Percentiles rank a stretch among this genome's conserved stretches.
These are phyloP conservation scores for Pseudorhombus dupliciocellatus DNA, from an alignment of 2,113 vertebrate species.

Conservation along the genomic window DNA sequence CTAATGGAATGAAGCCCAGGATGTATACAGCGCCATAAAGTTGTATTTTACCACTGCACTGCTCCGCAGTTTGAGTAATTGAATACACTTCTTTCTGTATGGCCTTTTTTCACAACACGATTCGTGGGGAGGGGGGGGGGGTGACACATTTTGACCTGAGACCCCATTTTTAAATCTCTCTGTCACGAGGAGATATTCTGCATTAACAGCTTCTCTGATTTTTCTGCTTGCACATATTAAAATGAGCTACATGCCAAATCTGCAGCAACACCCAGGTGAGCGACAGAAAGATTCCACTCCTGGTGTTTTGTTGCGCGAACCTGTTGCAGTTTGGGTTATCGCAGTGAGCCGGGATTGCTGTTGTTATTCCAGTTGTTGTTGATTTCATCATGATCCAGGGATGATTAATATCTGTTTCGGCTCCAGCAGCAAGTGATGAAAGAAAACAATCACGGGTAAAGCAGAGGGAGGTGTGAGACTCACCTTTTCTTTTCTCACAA, in stretches of 20 bases:
- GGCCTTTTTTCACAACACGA: constrained; percentile 14
- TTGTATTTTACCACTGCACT: not conserved
- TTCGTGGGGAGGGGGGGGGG: not conserved
- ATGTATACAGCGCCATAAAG: not conserved
- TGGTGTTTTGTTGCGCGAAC: not conserved
- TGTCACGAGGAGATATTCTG: constrained; percentile 25
- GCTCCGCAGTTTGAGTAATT: not conserved
- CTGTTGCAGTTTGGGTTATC: constrained; percentile 8
- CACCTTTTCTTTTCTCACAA: constrained; percentile 42
- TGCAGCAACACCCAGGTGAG: constrained; percentile 13
- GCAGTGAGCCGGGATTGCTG: constrained; percentile 29
- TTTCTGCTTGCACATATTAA: constrained; percentile 30
- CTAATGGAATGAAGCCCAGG: not conserved
- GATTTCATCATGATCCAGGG: constrained; percentile 1
- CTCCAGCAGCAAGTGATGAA: not conserved
- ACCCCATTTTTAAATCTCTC: constrained; percentile 37
- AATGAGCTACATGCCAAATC: constrained; percentile 50
- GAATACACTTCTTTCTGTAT: not conserved
- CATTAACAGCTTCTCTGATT: constrained; percentile 39
- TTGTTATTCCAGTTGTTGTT: constrained; percentile 7
- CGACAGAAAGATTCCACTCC: constrained; percentile 21
- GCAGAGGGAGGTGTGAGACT: not conserved
- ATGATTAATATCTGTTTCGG: constrained; percentile 21
- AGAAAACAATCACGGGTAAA: not conserved
- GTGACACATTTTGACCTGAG: constrained; percentile 40